These are phyloP conservation scores for Eupithecia subumbrata DNA, from an alignment of 2,888 invertebrate species.

Conservation along the genomic window DNA sequence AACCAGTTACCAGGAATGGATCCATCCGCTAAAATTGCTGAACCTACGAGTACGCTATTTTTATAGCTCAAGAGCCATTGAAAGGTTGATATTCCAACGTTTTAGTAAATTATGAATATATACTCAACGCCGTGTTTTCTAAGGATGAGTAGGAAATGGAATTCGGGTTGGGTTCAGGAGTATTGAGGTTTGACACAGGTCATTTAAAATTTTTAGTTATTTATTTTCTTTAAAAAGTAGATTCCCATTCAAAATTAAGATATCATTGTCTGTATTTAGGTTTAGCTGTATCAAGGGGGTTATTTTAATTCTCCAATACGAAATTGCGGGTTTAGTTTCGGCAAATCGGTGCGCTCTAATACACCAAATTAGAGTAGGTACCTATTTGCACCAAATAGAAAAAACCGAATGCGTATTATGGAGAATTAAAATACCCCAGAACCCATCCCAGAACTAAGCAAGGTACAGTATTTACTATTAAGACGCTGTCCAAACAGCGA, in stretches of 20 bases:
- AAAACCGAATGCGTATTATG: too few species aligned
- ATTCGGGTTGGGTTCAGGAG: background rate
- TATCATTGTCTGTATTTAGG: background rate
- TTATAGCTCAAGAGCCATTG: background rate
- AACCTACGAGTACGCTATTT: background rate
- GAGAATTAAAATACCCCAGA: too few species aligned
- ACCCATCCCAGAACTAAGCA: background rate
- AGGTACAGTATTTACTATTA: too few species aligned
- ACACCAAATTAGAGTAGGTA: too few species aligned
- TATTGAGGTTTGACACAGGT: background rate
- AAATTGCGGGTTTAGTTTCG: too few species aligned
- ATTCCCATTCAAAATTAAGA: background rate
- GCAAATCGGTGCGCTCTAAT: too few species aligned
- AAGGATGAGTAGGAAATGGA: background rate
- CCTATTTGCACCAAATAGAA: too few species aligned
- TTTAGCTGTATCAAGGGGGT: too few species aligned
- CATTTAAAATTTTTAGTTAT: background rate
- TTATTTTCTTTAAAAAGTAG: background rate
- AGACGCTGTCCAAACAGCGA: too few species aligned
- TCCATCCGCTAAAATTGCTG: background rate
- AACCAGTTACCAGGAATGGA: too few species aligned
- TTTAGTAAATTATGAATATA: conserved; percentile 1
- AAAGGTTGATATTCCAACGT: background rate
- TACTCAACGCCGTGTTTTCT: background rate
- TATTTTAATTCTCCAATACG: too few species aligned